phyloP scores from a whole-genome alignment of 1,140 invertebrate species.

The Brachionus sp. region DNA sequence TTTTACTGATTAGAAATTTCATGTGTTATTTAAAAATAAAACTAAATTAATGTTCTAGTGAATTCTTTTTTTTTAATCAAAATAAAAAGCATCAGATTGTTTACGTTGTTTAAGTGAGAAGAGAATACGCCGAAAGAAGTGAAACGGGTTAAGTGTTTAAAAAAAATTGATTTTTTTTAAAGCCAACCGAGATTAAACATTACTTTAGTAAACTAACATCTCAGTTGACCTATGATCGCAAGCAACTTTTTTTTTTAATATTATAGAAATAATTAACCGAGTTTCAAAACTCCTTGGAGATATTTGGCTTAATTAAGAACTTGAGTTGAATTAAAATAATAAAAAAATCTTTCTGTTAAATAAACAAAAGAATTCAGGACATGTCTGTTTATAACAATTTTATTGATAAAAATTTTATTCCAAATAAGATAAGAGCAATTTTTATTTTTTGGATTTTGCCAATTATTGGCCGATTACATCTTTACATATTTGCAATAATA shows the following conservation, averaged over 20 bases:
- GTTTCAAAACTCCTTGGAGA: not conserved
- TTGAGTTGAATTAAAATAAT: conserved; percentile 53
- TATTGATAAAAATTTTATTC: not conserved
- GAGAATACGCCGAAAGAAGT: too few species aligned
- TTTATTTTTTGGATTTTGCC: not conserved
- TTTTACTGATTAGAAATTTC: too few species aligned
- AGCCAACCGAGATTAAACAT: not conserved
- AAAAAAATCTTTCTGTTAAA: conserved; percentile 45
- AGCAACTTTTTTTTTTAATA: not conserved
- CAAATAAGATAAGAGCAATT: not conserved
- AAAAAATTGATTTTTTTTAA: too few species aligned
- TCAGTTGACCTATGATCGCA: not conserved
- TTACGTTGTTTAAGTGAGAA: too few species aligned
- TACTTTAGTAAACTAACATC: not conserved
- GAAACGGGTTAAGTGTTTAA: too few species aligned
- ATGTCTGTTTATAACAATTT: conserved; percentile 43
- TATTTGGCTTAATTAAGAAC: not conserved
- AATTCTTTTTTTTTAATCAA: too few species aligned
- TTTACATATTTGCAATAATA: too few species aligned
- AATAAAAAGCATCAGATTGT: too few species aligned
- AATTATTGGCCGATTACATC: not conserved
- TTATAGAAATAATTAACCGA: not conserved
- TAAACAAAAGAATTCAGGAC: conserved; percentile 45
- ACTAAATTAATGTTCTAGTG: too few species aligned
- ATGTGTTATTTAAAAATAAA: too few species aligned